Percentiles rank a stretch among this genome's conserved stretches.
Evolutionary conservation across 2,113 vertebrate species (phyloP).

Genomic region (Peromyscus californicus): DNA sequence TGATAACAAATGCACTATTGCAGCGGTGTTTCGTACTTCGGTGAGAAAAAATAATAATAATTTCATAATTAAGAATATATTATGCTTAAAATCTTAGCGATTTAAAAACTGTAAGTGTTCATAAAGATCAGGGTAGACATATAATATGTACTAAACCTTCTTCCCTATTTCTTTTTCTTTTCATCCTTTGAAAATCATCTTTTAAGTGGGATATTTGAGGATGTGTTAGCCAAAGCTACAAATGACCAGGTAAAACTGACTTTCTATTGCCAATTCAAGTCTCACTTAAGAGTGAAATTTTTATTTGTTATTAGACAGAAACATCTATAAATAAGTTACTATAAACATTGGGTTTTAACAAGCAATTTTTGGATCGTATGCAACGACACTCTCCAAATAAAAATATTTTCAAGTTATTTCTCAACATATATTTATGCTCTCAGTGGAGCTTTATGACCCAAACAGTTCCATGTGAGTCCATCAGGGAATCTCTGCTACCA

Average conservation of each 20-base stretch:
- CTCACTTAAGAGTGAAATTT: background rate
- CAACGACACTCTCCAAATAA: background rate
- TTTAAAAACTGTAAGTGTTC: background rate
- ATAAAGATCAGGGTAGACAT: background rate
- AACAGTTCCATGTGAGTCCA: background rate
- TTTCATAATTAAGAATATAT: slow-evolving; percentile 53
- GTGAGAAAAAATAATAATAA: slow-evolving; percentile 2
- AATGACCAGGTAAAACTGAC: background rate
- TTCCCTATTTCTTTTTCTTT: slow-evolving; percentile 4
- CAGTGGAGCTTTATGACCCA: background rate
- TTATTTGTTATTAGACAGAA: background rate
- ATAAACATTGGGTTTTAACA: background rate
- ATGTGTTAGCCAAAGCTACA: background rate
- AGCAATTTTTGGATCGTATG: slow-evolving; percentile 27
- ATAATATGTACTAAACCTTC: slow-evolving; percentile 20
- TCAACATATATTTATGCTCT: background rate
- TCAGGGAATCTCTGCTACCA: slow-evolving; percentile 26
- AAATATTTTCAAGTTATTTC: slow-evolving; percentile 29
- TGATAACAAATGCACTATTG: slow-evolving; percentile 32
- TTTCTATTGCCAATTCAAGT: background rate
- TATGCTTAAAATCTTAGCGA: slow-evolving; percentile 48
- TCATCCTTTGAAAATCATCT: background rate
- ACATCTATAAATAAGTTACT: background rate
- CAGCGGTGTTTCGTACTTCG: slow-evolving; percentile 16
- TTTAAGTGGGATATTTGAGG: background rate